Base-by-base conservation (phyloP, 2,888 invertebrate species). In the Plagodis pulveraria region DNA sequence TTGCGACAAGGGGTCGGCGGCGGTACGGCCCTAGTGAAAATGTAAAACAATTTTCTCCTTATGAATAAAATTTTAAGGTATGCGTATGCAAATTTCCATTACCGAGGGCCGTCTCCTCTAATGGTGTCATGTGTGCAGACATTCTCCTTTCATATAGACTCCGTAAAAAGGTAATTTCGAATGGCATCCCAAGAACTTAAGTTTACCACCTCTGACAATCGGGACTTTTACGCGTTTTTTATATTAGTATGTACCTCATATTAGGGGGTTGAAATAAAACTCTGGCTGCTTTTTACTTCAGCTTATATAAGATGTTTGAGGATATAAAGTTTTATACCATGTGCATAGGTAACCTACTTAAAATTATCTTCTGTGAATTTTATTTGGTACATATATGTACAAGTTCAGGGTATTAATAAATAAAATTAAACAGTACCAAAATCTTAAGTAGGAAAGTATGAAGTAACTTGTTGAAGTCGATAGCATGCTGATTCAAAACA, bases 61-160 rank as follows among this genome's bases (percentile, higher is more conserved):
- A 91, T 88, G 91, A 91, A 91, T 91, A 91, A 90, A 86, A 87
- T 89, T 91, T 90, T 87, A 86, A 91, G 89, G 84, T 87, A 22
- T 22, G 86, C 81, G 86, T 84, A 90, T 91, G 90, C 86, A 88
- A 90, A 91, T 91, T 86, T 85, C 88, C 86, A 89, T 90, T 91
- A 89, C 84, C 76, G 77, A 71, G 77, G 77, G 76, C 83, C 81
- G 83, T 86, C 83, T 81, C 76, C 76, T 70, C 81, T 84, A 89
- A 88, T 86, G 87, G 83, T 85, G 85, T 85, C 85, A 83, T 85
- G 84, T 83, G 80, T 81, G 84, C 80, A 79, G 76, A 78, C 83
- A 81, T 86, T 86, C 84, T 83, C 81, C 81, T 87, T 87, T 82
- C 80, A 84, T 84, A 86, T 76, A 80, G 78, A 81, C 78, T 80